A percentile compares a stretch with the other conserved stretches of the same genome.
Conservation (phyloP, 2,888 invertebrate genomes). For the Tetragonula carbonaria region DNA sequence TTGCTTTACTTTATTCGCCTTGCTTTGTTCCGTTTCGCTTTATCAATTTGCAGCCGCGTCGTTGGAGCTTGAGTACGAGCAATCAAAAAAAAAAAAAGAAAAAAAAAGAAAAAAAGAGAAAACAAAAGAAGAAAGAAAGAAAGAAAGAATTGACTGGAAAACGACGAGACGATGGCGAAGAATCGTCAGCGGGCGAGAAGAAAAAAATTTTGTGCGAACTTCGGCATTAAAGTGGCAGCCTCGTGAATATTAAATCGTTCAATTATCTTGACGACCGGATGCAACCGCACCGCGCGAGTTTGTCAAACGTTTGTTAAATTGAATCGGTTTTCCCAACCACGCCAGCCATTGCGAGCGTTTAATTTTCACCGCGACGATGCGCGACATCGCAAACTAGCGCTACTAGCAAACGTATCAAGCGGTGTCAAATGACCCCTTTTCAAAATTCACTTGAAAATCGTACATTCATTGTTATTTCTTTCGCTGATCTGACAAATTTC, state of each 20-base stretch:
- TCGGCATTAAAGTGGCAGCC: conserved; percentile 34
- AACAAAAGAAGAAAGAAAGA: not conserved
- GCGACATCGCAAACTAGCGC: too few species aligned
- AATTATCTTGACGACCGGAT: conserved; percentile 30
- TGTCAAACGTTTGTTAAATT: conserved; percentile 46
- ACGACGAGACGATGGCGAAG: too few species aligned
- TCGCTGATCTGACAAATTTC: too few species aligned
- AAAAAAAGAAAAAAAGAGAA: too few species aligned
- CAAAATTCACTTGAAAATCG: too few species aligned
- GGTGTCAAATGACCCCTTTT: too few species aligned
- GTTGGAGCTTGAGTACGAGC: not conserved
- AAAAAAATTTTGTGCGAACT: conserved; percentile 22
- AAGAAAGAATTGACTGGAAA: not conserved
- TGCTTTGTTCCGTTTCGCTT: not conserved
- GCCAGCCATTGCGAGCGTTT: conserved; percentile 7
- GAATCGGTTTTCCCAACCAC: conserved; percentile 15
- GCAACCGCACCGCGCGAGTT: conserved; percentile 36
- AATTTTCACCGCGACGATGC: conserved; percentile 26
- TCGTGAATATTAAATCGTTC: conserved; percentile 36
- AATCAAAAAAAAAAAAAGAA: too few species aligned
- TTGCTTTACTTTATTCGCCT: not conserved
- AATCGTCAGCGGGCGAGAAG: not conserved
- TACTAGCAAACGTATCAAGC: too few species aligned
- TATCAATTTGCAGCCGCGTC: not conserved
- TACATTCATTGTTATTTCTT: too few species aligned